These are phyloP conservation scores for Drosophila lacteicornis DNA, from an alignment of 1,140 invertebrate species.

Conservation along the genomic window DNA sequence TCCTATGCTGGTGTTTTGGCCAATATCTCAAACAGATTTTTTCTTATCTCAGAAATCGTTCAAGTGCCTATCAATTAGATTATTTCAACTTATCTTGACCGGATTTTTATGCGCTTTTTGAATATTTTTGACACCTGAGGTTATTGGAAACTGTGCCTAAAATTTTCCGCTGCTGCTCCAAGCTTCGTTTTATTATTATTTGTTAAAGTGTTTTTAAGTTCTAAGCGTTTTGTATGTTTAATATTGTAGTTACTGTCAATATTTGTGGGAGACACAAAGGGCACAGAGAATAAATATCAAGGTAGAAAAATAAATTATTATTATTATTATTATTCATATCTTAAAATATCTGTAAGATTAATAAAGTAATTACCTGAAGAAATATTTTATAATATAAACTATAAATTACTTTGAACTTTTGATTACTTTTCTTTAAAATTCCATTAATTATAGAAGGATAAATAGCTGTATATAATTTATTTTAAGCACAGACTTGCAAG, in stretches of 20 bases:
- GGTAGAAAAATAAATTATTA: neutral
- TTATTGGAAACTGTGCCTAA: neutral
- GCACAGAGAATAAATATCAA: neutral
- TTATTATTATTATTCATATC: too few relatives aligned
- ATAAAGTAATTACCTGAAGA: too few relatives aligned
- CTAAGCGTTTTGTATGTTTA: neutral
- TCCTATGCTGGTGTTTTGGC: neutral
- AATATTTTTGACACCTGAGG: constrained; percentile 1
- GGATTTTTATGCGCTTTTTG: constrained; percentile 12
- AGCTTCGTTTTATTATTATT: neutral
- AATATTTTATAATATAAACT: too few relatives aligned
- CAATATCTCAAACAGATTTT: constrained; percentile 25
- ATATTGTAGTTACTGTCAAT: neutral
- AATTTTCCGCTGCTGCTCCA: constrained; percentile 4
- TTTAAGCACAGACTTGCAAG: neutral
- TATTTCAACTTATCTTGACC: neutral
- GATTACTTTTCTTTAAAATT: too few relatives aligned
- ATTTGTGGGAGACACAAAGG: neutral
- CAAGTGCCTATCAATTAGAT: neutral
- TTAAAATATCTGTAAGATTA: neutral
- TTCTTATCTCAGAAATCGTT: neutral
- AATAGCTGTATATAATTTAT: too few relatives aligned
- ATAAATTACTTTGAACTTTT: too few relatives aligned
- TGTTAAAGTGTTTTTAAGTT: constrained; percentile 5
- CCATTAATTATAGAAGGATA: too few relatives aligned